These are phyloP conservation scores for Drosophila basisetae DNA, from an alignment of 2,888 invertebrate genomes.

Conservation along the genomic window DNA sequence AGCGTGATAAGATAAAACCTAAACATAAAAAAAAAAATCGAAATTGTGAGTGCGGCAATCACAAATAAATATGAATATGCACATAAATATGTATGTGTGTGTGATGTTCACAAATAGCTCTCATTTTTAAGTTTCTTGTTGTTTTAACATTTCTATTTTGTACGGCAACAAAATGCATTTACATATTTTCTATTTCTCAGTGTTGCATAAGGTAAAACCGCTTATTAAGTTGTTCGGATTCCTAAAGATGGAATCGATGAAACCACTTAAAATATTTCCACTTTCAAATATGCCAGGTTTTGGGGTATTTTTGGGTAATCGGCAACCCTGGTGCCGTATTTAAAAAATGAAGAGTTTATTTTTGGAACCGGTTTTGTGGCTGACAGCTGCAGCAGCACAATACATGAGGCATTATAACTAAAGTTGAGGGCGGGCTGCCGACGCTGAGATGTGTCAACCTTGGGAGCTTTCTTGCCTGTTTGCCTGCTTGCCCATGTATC, in stretches of 20 bases:
- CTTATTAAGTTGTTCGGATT: neutral
- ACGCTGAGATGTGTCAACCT: conserved; percentile 56
- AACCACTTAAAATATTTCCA: neutral
- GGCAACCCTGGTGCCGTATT: conserved; percentile 11
- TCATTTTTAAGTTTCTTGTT: neutral
- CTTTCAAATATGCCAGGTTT: neutral
- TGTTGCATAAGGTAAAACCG: neutral
- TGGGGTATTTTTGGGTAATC: neutral
- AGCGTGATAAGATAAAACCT: conserved; percentile 6
- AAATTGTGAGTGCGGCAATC: conserved; percentile 5
- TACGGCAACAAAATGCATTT: neutral
- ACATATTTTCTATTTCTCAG: neutral
- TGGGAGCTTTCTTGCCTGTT: conserved; percentile 55
- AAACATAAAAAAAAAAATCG: neutral
- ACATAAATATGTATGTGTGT: conserved; percentile 6
- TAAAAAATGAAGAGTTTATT: conserved; percentile 48
- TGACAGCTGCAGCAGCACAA: conserved; percentile 64
- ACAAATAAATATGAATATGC: conserved; percentile 33
- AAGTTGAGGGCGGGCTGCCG: conserved; percentile 37
- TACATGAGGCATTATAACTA: conserved; percentile 33
- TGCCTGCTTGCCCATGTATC: conserved; percentile 19
- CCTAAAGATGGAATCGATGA: neutral
- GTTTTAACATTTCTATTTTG: neutral
- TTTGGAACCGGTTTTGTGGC: conserved; percentile 66
- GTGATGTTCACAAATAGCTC: conserved; percentile 1